Conservation (phyloP, 2,797 vertebrate genomes). For the Eospalax fontanierii region DNA sequence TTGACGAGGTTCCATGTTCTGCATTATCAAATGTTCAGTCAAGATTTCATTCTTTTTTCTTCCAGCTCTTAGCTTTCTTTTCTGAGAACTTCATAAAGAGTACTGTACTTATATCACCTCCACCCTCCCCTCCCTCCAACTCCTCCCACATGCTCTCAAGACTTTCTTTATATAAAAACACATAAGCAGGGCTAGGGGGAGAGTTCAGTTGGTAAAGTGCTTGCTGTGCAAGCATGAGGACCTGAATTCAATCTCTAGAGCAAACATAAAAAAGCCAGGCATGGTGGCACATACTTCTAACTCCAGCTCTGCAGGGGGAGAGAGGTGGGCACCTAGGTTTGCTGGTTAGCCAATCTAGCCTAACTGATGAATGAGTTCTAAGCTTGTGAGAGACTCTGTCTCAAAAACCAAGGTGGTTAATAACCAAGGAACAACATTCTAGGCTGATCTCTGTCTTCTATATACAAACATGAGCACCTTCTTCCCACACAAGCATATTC, state of each 20-base stretch:
- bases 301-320: background rate
- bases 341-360: background rate
- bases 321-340: background rate
- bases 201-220: background rate
- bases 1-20: background rate
- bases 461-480: background rate
- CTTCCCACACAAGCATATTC: too few species aligned
- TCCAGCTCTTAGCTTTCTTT: too few species aligned
- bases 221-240: background rate
- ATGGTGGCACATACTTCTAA: background rate
- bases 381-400: background rate
- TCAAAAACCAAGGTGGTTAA: background rate
- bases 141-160: too few species aligned
- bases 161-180: background rate
- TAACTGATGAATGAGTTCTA: background rate
- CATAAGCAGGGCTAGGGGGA: background rate
- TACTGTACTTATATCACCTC: too few species aligned
- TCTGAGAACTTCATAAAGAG: too few species aligned
- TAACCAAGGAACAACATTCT: background rate
- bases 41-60: background rate
- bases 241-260: background rate
- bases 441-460: background rate
- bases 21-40: background rate
- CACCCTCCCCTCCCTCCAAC: too few species aligned
- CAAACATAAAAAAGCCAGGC: background rate